phyloP scores from a whole-genome alignment of 2,888 invertebrate genomes.

The Fragum sueziense region DNA sequence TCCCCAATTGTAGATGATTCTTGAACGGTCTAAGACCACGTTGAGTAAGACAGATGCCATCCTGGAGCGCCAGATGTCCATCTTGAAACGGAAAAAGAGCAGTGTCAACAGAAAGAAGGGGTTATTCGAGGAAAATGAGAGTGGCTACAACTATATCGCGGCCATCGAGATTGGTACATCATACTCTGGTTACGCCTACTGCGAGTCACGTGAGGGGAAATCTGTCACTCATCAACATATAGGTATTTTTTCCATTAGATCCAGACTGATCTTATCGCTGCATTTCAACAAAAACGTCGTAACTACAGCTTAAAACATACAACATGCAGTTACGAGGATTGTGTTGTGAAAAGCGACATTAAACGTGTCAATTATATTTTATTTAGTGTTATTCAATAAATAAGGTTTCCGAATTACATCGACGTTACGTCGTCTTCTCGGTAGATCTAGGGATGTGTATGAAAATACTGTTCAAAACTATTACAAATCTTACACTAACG shows the following conservation, averaged over 20 bases:
- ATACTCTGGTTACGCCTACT: slow-evolving; percentile 57
- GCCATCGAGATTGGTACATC: slow-evolving; percentile 58
- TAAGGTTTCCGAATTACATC: no score
- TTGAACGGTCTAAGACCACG: slow-evolving; percentile 17
- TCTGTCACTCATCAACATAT: slow-evolving; percentile 51
- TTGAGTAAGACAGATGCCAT: slow-evolving; percentile 15
- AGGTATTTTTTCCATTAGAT: slow-evolving; percentile 24
- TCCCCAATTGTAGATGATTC: background rate
- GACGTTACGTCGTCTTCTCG: no score
- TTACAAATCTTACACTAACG: no score
- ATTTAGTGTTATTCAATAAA: no score
- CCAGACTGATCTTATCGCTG: no score
- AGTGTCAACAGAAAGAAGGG: slow-evolving; percentile 17
- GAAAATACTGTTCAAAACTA: no score
- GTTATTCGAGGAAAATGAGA: slow-evolving; percentile 33
- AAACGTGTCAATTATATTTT: no score
- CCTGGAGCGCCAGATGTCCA: slow-evolving; percentile 13
- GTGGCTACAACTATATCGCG: slow-evolving; percentile 38
- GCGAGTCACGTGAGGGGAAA: slow-evolving; percentile 44
- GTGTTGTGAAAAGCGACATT: no score
- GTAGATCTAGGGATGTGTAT: no score
- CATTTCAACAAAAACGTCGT: background rate
- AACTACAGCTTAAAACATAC: background rate
- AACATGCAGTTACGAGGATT: no score
- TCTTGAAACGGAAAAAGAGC: slow-evolving; percentile 4